phyloP scores from a whole-genome alignment of 2,888 invertebrate genomes.

The Aphodius granarius region DNA sequence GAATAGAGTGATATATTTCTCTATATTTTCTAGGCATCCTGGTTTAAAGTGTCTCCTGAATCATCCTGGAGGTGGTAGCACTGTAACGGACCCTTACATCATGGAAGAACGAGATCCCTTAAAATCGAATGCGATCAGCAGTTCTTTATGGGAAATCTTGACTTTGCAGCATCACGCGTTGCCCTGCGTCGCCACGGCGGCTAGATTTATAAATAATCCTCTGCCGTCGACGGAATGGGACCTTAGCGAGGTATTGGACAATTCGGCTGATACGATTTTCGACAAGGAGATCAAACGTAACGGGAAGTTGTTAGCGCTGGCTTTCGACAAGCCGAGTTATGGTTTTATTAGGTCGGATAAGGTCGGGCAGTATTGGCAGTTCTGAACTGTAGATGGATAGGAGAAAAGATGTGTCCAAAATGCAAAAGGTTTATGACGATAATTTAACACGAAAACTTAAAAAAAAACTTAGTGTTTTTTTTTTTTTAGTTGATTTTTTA shows the following conservation, averaged over 20 bases:
- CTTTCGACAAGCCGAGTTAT: constrained; percentile 72
- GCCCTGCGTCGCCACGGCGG: constrained; percentile 72
- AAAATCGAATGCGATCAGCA: constrained; percentile 79
- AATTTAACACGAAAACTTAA: not conserved
- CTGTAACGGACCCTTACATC: constrained; percentile 79
- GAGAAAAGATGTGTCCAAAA: constrained; percentile 1
- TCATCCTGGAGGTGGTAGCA: constrained; percentile 54
- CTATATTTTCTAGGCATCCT: constrained; percentile 69
- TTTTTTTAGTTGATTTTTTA: not conserved
- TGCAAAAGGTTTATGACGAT: constrained; percentile 23
- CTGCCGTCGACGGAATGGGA: constrained; percentile 71
- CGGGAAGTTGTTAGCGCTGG: constrained; percentile 73
- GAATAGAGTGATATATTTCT: constrained; percentile 1
- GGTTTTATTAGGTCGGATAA: constrained; percentile 63
- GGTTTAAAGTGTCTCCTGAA: constrained; percentile 71
- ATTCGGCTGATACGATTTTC: constrained; percentile 69
- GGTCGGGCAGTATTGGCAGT: constrained; percentile 69
- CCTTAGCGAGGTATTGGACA: constrained; percentile 66
- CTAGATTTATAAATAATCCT: constrained; percentile 69
- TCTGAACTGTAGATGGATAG: constrained; percentile 32
- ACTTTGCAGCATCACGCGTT: constrained; percentile 74
- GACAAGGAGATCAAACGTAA: constrained; percentile 76
- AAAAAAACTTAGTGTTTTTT: not conserved
- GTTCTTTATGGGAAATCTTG: constrained; percentile 91
- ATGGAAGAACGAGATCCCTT: constrained; percentile 79